Base-by-base conservation (phyloP, 2,113 vertebrate species). In the Xyrauchen texanus region DNA sequence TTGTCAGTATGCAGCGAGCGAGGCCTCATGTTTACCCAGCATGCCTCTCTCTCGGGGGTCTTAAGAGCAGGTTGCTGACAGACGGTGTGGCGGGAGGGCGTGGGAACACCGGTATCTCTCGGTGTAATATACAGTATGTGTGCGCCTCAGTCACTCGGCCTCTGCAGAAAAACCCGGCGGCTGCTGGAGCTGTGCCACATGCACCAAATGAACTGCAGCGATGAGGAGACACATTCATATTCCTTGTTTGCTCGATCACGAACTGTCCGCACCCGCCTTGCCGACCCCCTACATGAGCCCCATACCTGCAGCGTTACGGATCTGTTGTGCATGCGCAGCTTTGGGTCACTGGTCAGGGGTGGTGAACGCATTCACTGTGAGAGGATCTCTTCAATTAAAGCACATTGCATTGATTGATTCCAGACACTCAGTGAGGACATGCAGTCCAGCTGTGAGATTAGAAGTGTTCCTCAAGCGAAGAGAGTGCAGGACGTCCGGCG, bases 41-140 rank as follows among this genome's bases (percentile, higher is more conserved):
- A 2, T n/a, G 21, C 21, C 3, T 34, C 21, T 34, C 21, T 34
- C 21, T 34, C 21, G 65, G 83, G 79, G 45, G 52, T 68, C 58
- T 84, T 79, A 73, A 82, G 76, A 82, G 80, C 78, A 34, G 68
- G 58, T 72, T 78, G 81, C 77, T 85, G 73, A 87, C 79, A 83
- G 79, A 67, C 69, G 46, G 21, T 34, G 21, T 34, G 21, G 21
- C 21, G 73, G 71, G n/a, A 34, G 21, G 21, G 21, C 3, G 21
- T 3, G 64, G 76, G 69, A 67, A 70, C 81, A 88, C 83, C 84
- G 84, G 79, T 11, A 21, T 61, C 16, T 80, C 81, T 83, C 80
- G 82, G 83, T 88, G 72, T 46, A 34, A 34, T 34, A 34, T 34
- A 34, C 21, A 34, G 21, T 34, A 34, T 34, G 21, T 34, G 21